Evolutionary conservation across 2,113 vertebrate species (phyloP).

Genomic region (Carassius auratus): DNA sequence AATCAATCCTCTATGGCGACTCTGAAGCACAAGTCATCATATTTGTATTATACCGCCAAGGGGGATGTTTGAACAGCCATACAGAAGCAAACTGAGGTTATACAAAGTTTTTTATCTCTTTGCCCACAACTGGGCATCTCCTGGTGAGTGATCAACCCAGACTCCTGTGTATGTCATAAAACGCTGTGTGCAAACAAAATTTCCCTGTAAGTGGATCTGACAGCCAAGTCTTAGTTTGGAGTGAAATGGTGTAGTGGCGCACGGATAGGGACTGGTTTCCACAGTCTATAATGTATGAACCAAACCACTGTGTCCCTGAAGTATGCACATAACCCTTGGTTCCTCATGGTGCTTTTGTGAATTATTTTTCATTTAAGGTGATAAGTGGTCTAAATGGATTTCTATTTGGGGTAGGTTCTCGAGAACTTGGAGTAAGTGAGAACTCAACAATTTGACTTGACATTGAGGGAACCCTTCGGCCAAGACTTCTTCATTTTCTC

Average conservation of each 20-base stretch:
- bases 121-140: not conserved
- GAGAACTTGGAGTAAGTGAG: not conserved
- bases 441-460: slow-evolving; percentile 22
- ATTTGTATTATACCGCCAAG: not conserved
- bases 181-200: not conserved
- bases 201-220: not conserved
- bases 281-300: not conserved
- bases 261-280: not conserved
- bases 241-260: not conserved
- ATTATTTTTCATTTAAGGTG: slow-evolving; percentile 8
- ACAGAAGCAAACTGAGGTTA: not conserved
- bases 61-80: not conserved
- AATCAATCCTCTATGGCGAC: not conserved
- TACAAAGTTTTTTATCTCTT: not conserved
- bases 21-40: slow-evolving; percentile 10
- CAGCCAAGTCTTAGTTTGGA: not conserved
- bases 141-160: not conserved
- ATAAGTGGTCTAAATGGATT: not conserved
- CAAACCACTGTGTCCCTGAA: not conserved
- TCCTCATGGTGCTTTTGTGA: not conserved
- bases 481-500: not conserved
- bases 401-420: not conserved
- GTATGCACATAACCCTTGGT: not conserved
- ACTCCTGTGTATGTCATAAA: slow-evolving; percentile 6
- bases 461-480: not conserved